Evolutionary conservation across 2,113 vertebrate genomes (phyloP).

Genomic region (Corvus cornix): DNA sequence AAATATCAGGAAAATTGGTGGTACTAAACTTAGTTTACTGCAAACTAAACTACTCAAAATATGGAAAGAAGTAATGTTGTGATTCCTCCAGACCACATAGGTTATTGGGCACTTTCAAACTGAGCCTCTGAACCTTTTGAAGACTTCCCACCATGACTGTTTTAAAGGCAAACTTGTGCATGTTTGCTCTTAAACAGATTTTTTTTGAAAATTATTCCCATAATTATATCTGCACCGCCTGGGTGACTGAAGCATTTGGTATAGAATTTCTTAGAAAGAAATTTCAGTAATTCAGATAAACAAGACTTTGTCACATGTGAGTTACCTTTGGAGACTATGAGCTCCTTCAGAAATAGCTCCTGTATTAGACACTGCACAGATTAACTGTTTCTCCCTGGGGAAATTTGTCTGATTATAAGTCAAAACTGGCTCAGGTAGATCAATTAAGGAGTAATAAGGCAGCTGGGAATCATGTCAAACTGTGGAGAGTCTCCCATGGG

Average conservation of each 20-base stretch:
- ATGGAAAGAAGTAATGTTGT: not conserved
- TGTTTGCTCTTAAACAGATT: not conserved
- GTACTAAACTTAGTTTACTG: not conserved
- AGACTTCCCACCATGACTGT: not conserved
- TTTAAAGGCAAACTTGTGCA: not conserved
- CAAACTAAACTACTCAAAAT: not conserved
- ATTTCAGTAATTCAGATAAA: not conserved
- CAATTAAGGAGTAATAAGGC: not conserved
- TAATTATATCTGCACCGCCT: not conserved
- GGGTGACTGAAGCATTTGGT: not conserved
- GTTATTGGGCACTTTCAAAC: not conserved
- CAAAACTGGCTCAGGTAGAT: not conserved
- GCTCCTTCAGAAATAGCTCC: not conserved
- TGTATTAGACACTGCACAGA: not conserved
- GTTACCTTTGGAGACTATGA: not conserved
- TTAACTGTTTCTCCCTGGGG: not conserved
- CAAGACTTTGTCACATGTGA: not conserved
- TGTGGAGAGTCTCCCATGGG: not conserved
- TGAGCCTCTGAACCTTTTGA: not conserved
- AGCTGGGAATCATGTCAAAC: not conserved
- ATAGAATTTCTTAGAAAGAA: not conserved
- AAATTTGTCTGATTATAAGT: not conserved
- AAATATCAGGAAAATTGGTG: conserved; percentile 6
- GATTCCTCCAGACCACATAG: not conserved
- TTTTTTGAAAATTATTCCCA: not conserved